Conservation (phyloP, 1,140 invertebrate genomes). For the Hirudo medicinalis region DNA sequence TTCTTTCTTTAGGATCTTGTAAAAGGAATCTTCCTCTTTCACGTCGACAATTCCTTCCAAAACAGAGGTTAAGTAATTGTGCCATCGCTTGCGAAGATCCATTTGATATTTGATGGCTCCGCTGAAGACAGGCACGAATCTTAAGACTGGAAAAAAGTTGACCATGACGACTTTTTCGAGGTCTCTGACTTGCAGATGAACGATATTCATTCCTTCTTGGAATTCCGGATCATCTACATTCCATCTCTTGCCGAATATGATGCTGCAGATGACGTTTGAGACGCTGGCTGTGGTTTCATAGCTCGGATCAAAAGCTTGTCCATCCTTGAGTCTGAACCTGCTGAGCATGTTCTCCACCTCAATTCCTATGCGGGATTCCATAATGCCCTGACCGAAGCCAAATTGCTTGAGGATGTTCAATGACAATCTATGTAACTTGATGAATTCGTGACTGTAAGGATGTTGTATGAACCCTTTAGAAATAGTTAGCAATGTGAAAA, state of each 20-base stretch:
- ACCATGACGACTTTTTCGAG: background rate
- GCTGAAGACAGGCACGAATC: background rate
- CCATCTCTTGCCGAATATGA: background rate
- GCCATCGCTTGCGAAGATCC: background rate
- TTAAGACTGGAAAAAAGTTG: background rate
- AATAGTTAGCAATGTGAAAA: too few relatives aligned
- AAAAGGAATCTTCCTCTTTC: background rate
- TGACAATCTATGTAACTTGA: background rate
- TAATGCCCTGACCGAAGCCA: conserved; percentile 12
- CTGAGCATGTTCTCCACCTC: conserved; percentile 9
- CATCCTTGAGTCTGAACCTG: too few relatives aligned
- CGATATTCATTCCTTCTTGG: background rate
- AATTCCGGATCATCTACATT: background rate
- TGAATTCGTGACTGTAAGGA: background rate
- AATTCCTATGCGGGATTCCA: background rate
- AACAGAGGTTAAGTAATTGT: background rate
- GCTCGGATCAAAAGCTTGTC: too few relatives aligned
- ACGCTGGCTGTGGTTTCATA: too few relatives aligned
- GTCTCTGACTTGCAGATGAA: background rate
- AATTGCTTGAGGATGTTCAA: conserved; percentile 4
- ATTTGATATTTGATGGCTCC: background rate
- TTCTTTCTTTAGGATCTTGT: background rate
- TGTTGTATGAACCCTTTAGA: background rate
- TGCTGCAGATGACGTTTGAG: background rate
- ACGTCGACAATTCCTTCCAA: background rate